Conservation (phyloP, 2,888 invertebrate species). For the Thera obeliscata region DNA sequence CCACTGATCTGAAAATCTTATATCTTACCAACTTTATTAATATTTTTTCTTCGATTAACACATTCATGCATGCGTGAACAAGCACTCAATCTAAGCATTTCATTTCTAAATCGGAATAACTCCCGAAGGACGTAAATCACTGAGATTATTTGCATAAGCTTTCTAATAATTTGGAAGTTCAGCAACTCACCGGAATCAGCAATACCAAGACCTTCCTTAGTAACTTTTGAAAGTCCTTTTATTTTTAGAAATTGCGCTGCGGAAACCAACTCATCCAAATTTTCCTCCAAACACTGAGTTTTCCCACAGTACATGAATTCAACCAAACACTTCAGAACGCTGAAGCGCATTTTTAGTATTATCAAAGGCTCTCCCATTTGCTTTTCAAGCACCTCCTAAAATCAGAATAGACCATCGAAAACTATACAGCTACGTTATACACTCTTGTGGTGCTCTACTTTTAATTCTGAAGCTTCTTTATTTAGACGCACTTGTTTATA, state of each 20-base stretch:
- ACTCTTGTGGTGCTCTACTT: background rate
- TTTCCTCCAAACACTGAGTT: slow-evolving; percentile 87
- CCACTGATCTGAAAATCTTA: no score
- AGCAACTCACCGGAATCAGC: slow-evolving; percentile 69
- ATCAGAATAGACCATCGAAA: background rate
- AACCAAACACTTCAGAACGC: slow-evolving; percentile 88
- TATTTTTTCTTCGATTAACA: no score
- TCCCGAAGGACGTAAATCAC: no score
- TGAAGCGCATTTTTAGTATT: slow-evolving; percentile 88
- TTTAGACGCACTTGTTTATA: background rate
- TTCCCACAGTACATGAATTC: slow-evolving; percentile 92
- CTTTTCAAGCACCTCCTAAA: slow-evolving; percentile 85
- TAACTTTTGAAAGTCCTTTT: slow-evolving; percentile 83
- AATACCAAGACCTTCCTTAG: slow-evolving; percentile 80
- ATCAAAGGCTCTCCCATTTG: slow-evolving; percentile 84
- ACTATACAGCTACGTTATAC: no score
- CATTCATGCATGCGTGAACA: no score
- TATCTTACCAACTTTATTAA: no score
- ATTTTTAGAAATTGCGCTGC: slow-evolving; percentile 90
- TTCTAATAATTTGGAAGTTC: background rate
- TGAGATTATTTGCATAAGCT: no score
- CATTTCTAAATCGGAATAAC: no score
- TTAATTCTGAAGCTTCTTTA: background rate
- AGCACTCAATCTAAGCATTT: no score
- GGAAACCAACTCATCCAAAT: slow-evolving; percentile 87